Percentiles rank a stretch among this genome's conserved stretches.
Evolutionary conservation across 30 jellyfish, hydroid and myxozoan genomes (phyloP).

Genomic region (Nemopilema nomurai): DNA sequence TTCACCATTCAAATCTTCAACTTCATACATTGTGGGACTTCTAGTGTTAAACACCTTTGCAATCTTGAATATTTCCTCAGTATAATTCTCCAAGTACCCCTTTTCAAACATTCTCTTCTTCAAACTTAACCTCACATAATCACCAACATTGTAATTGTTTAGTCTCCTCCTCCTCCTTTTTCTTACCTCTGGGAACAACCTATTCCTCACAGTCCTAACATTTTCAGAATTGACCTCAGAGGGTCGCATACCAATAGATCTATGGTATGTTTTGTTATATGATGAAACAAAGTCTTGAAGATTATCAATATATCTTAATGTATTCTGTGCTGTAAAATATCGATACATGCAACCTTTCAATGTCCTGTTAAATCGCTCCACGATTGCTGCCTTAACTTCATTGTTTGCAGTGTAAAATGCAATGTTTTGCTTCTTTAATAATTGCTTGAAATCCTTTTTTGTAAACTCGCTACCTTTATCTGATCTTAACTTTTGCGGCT

Average conservation of each 20-base stretch:
- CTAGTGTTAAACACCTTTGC: slow-evolving; percentile 4
- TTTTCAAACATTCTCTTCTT: slow-evolving; percentile 46
- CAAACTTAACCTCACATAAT: slow-evolving; percentile 31
- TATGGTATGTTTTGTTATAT: slow-evolving; percentile 43
- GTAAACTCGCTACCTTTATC: slow-evolving; percentile 54
- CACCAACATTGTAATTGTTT: slow-evolving; percentile 18
- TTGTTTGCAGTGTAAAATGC: slow-evolving; percentile 24
- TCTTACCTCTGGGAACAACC: neutral
- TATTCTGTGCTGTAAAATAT: slow-evolving; percentile 16
- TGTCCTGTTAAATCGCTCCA: slow-evolving; percentile 55
- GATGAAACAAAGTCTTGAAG: slow-evolving; percentile 37
- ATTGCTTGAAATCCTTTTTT: neutral
- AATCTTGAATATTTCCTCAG: slow-evolving; percentile 53
- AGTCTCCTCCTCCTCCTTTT: neutral
- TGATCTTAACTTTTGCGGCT: slow-evolving; percentile 18
- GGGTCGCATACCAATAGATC: slow-evolving; percentile 49
- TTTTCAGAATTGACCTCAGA: slow-evolving; percentile 23
- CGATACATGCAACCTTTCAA: slow-evolving; percentile 43
- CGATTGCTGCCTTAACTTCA: slow-evolving; percentile 47
- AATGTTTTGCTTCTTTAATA: slow-evolving; percentile 16
- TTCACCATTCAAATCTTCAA: slow-evolving; percentile 47
- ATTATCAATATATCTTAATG: slow-evolving; percentile 22
- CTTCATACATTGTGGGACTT: slow-evolving; percentile 3
- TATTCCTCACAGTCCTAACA: slow-evolving; percentile 4
- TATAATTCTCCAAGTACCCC: slow-evolving; percentile 42